Base-by-base conservation (phyloP, 2,113 vertebrate species). In the Typhlomys cinereus region DNA sequence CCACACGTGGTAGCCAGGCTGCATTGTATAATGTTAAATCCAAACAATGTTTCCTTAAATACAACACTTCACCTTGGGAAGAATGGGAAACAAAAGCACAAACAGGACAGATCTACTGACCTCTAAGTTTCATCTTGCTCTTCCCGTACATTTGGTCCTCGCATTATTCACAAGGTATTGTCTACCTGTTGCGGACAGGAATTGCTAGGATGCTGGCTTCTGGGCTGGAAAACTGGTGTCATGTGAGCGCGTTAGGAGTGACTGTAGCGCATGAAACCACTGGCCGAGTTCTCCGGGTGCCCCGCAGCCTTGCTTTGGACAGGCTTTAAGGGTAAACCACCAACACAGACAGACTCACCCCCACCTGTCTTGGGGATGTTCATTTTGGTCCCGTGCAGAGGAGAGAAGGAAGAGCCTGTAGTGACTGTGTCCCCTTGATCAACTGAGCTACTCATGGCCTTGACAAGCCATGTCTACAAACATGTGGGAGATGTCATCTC, bases 51-150 rank as follows among this genome's bases (percentile, higher is more conserved):
- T 44, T 85, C 61, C 20, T 86, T 91, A 82, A 69, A 74, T n/a
- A n/a, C 66, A 78, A n/a, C n/a, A 64, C 18, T 88, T 90, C 59
- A 39, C 39, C 73, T 83, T 92, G 71, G 59, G 7, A 85, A 90
- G 39, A 92, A 78, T 69, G 14, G 6, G 20, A 90, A 85, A 41
- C 54, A 54, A 36, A 90, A 87, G 5, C 50, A 66, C 88, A 85
- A 71, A 74, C 2, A 85, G 6, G 1, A 12, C 48, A 85, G 23
- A 62, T 87, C 70, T 80, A 25, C 41, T 62, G 4, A 92, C 50
- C 29, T 62, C 27, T 23, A 0, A 52, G 1, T 52, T 85, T 73
- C 20, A 23, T 46, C 2, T 90, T 82, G 13, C 10, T 73, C 88
- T 52, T 71, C 54, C 15, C 25, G 62, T 50, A 75, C 17, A 59